Evolutionary conservation across 2,888 invertebrate species (phyloP), one percentile per base, ranked within the genome.

Genomic region (Cephalotes varians): DNA sequence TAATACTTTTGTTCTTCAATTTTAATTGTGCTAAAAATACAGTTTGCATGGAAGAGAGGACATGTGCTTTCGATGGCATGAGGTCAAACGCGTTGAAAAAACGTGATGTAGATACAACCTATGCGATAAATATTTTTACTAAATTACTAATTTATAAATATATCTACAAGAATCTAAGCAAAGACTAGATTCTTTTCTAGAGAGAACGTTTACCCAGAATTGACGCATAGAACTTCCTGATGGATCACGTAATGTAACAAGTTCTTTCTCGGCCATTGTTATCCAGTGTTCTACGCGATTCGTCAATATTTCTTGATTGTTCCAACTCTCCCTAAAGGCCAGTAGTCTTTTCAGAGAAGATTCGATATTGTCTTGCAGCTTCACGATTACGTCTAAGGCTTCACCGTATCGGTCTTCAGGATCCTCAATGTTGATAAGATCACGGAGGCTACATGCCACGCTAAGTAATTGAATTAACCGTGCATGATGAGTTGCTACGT

Each of bases 271-370:
- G 0, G 97, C 97, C 76, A 96, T 96, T 85, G 96, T 96, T 93
- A 98, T 96, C 97, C 98, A 98, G 60, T 95, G 95, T 93, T 98
- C 97, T 73, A 98, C 95, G 91, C 97, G 96, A 88, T 97, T 97
- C 12, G 96, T 96, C 69, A 97, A 95, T 81, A 96, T 95, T 89
- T 98, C 97, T 89, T 98, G 98, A 25, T 96, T 96, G 5, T 96
- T 95, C 98, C 98, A 98, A 86, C 96, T 96, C 90, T 98, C 98
- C 91, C 96, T 96, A 94, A 98, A 98, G 0, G 97, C 96, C 28
- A 97, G 95, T 18, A 98, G 94, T 64, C 97, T 96, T 82, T 96
- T 96, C 74, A 98, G 93, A 87, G 97, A 97, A 0, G 96, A 95
- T 47, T 97, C 97, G 0, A 98, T 97, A 90, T 97, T 97, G 90